Conservation (phyloP, 2,888 invertebrate genomes). For the Tenthredo livida region DNA sequence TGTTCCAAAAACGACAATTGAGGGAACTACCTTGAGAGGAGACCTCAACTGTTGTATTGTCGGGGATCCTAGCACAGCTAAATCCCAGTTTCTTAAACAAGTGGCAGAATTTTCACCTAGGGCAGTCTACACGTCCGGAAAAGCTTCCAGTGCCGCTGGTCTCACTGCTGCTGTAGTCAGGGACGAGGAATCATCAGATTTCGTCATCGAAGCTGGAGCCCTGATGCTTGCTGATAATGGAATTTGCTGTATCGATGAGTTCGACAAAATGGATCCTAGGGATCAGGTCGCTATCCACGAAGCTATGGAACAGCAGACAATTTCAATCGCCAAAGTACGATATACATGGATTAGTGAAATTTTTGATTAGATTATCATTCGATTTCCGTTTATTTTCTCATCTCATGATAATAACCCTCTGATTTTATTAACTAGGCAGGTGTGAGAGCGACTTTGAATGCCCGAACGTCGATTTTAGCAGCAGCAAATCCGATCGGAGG, state of each 20-base stretch:
- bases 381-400: neutral
- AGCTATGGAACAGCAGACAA: conserved; percentile 99
- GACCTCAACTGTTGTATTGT: conserved; percentile 99
- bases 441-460: conserved; percentile 97
- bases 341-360: neutral
- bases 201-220: conserved; percentile 99
- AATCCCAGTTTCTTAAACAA: conserved; percentile 97
- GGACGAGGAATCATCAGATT: conserved; percentile 98
- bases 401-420: conserved; percentile 20
- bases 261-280: conserved; percentile 98
- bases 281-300: conserved; percentile 99
- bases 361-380: neutral
- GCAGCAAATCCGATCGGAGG: conserved; percentile 99
- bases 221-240: conserved; percentile 99
- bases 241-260: conserved; percentile 99
- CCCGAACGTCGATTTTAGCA: conserved; percentile 97
- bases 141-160: conserved; percentile 98
- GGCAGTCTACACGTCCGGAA: conserved; percentile 99
- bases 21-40: conserved; percentile 95
- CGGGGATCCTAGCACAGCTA: conserved; percentile 99
- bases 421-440: conserved; percentile 85
- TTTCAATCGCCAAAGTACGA: conserved; percentile 95
- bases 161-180: conserved; percentile 98
- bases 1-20: conserved; percentile 95
- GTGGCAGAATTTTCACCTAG: conserved; percentile 96